phyloP scores from a whole-genome alignment of 2,797 vertebrate genomes.

The Alcedo atthis region DNA sequence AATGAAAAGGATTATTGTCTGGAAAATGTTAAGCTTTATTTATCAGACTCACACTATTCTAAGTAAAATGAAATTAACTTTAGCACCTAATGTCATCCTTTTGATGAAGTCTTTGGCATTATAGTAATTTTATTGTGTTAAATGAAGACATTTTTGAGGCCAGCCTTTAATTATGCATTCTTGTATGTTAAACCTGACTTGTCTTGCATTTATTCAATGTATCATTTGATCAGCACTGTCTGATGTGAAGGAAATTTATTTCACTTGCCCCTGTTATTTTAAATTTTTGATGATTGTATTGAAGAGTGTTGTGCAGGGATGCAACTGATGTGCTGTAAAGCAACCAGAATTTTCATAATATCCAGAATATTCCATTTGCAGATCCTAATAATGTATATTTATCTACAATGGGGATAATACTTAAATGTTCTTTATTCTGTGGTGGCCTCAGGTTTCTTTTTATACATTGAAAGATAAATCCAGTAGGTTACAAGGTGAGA shows the following conservation, averaged over 20 bases:
- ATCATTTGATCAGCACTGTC: neutral
- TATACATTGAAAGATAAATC: neutral
- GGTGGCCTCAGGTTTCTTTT: conserved; percentile 2
- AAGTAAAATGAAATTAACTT: conserved; percentile 3
- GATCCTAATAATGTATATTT: conserved; percentile 11
- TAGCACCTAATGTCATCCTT: neutral
- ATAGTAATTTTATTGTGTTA: neutral
- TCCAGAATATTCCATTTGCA: neutral
- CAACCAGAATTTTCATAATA: neutral
- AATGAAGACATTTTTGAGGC: neutral
- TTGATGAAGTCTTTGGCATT: neutral
- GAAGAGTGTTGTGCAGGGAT: neutral
- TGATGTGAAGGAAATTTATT: neutral
- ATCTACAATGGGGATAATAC: neutral
- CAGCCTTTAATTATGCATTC: neutral
- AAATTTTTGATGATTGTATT: neutral
- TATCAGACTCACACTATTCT: neutral
- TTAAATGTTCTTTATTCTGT: conserved; percentile 13
- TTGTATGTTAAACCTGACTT: conserved; percentile 1
- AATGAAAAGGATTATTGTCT: conserved; percentile 26
- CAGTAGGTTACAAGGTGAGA: neutral
- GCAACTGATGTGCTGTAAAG: neutral
- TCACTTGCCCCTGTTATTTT: neutral
- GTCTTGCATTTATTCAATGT: neutral
- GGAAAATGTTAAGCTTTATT: conserved; percentile 6